Conservation (phyloP, 2,113 vertebrate species). For the Columbina picui region DNA sequence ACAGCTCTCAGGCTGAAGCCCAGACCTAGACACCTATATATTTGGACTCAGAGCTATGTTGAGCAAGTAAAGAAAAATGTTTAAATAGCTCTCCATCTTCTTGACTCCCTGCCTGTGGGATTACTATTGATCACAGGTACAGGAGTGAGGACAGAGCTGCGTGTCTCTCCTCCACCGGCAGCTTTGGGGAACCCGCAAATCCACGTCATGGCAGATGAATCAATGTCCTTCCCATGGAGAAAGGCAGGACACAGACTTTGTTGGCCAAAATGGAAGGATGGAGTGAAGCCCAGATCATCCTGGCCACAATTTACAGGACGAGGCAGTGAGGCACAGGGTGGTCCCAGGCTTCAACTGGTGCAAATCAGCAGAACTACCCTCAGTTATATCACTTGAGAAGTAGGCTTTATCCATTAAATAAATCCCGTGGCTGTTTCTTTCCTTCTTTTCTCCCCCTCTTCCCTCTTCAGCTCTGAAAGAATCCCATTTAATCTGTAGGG, state of each 20-base stretch:
- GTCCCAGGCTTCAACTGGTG: background rate
- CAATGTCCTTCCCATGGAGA: background rate
- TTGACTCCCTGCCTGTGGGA: background rate
- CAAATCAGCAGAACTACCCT: background rate
- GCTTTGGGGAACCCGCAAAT: background rate
- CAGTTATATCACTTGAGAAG: background rate
- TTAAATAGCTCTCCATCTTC: background rate
- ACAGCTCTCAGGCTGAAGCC: background rate
- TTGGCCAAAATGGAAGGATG: background rate
- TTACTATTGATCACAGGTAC: background rate
- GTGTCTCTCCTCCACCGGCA: background rate
- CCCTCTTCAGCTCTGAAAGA: background rate
- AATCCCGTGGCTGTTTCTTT: background rate
- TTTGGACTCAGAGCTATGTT: background rate
- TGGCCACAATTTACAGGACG: background rate
- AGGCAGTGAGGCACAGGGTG: background rate
- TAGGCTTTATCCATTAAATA: background rate
- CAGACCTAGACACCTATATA: background rate
- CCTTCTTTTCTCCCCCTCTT: background rate
- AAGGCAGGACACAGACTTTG: background rate
- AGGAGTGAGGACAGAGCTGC: background rate
- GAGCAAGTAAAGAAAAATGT: background rate
- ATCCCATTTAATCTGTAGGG: slow-evolving; percentile 30
- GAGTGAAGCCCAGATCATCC: background rate
- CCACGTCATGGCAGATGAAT: background rate